Conservation (phyloP, 2,888 invertebrate species). For the Dromius quadrimaculatus region DNA sequence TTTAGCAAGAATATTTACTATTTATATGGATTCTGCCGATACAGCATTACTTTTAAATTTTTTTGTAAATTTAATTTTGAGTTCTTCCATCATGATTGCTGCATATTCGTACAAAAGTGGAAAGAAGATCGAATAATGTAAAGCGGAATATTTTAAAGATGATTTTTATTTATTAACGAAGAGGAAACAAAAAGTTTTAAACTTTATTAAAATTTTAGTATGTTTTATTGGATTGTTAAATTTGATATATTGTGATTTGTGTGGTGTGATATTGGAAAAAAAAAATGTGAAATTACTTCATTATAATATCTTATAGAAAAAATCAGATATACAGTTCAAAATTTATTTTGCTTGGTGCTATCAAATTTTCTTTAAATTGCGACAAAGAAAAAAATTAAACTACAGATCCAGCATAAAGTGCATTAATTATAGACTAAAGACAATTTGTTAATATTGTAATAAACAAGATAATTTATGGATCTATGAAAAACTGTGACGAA, state of each 20-base stretch:
- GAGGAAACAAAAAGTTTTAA: neutral
- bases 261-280: neutral
- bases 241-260: too few species aligned
- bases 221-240: neutral
- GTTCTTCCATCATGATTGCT: conserved; percentile 77
- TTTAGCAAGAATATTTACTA: conserved; percentile 85
- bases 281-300: neutral
- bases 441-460: too few species aligned
- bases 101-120: conserved; percentile 74
- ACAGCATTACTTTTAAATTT: conserved; percentile 79
- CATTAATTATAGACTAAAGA: too few species aligned
- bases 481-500: too few species aligned
- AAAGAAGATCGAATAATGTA: conserved; percentile 55
- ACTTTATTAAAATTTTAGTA: neutral
- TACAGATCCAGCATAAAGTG: too few species aligned
- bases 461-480: too few species aligned
- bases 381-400: too few species aligned
- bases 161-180: neutral
- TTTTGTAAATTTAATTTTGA: conserved; percentile 76
- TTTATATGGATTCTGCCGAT: conserved; percentile 84
- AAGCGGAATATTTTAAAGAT: neutral
- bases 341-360: neutral
- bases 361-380: too few species aligned
- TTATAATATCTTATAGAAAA: neutral
- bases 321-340: neutral